These are phyloP conservation scores for Copidosoma aretas DNA, from an alignment of 2,888 invertebrate species.

Conservation along the genomic window DNA sequence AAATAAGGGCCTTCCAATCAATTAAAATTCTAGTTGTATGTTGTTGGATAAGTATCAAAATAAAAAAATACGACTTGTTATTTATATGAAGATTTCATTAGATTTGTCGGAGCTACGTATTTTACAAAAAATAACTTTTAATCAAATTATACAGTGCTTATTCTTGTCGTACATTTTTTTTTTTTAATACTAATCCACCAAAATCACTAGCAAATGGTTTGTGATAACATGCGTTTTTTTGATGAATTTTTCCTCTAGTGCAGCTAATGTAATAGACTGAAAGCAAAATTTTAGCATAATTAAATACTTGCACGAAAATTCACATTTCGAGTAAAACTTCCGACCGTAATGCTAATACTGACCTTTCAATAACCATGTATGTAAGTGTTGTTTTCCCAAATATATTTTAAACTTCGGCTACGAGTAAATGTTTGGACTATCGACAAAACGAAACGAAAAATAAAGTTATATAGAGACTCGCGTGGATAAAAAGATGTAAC, in stretches of 20 bases:
- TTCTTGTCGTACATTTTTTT: not conserved
- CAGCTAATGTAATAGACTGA: slow-evolving; percentile 10
- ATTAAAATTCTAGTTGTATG: not conserved
- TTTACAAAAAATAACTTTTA: too few species aligned
- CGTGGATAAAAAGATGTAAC: too few species aligned
- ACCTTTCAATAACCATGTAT: too few species aligned
- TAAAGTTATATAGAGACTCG: too few species aligned
- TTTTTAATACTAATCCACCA: not conserved
- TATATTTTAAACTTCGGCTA: too few species aligned
- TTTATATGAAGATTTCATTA: too few species aligned
- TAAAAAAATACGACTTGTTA: not conserved
- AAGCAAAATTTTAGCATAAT: slow-evolving; percentile 1
- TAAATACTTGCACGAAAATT: slow-evolving; percentile 5
- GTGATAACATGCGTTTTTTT: slow-evolving; percentile 16
- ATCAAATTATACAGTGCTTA: too few species aligned
- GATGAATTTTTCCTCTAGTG: not conserved
- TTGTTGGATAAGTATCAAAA: not conserved
- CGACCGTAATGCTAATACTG: too few species aligned
- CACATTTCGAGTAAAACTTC: slow-evolving; percentile 10
- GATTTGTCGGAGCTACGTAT: too few species aligned
- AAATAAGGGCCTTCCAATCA: not conserved
- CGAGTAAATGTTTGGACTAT: too few species aligned
- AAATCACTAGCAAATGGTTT: not conserved
- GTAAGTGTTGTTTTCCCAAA: too few species aligned
- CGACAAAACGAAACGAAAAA: too few species aligned